Conservation (phyloP, 2,888 invertebrate species). For the Cataglyphis cursor region DNA sequence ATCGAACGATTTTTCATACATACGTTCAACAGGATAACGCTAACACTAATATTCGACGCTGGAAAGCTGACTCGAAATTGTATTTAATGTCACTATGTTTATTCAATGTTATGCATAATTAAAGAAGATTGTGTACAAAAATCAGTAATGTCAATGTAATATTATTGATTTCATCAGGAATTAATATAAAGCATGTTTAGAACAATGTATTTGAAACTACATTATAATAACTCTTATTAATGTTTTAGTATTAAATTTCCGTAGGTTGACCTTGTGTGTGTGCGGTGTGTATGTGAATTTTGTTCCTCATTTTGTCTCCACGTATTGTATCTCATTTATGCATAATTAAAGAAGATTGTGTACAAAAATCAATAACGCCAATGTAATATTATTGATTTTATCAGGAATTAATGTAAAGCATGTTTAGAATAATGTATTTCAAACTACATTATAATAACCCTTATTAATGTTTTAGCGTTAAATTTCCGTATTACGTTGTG, state of each 20-base stretch:
- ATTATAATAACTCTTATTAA: conserved; percentile 18
- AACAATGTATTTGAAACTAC: conserved; percentile 10
- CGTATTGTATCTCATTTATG: not conserved
- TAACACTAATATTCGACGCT: conserved; percentile 23
- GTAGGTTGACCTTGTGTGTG: too few species aligned
- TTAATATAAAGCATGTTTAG: conserved; percentile 13
- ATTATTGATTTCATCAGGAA: conserved; percentile 28
- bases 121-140: conserved; percentile 43
- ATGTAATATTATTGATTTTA: conserved; percentile 41
- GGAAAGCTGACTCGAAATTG: conserved; percentile 30
- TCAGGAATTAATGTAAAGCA: conserved; percentile 16
- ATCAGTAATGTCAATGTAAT: conserved; percentile 37
- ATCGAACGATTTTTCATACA: not conserved
- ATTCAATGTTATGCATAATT: conserved; percentile 31
- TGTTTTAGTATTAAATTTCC: conserved; percentile 39
- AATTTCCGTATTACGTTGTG: not conserved
- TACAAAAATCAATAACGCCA: conserved; percentile 36
- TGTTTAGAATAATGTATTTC: conserved; percentile 2
- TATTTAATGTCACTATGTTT: conserved; percentile 21
- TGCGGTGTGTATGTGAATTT: not conserved
- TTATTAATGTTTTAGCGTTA: conserved; percentile 41
- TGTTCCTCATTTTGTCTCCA: not conserved
- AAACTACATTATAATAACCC: conserved; percentile 8
- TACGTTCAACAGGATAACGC: conserved; percentile 10
- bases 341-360: conserved; percentile 28